A percentile compares a stretch with the other conserved stretches of the same genome.
Conservation (phyloP, 2,888 invertebrate genomes). For the Cremastobaeus sp. region DNA sequence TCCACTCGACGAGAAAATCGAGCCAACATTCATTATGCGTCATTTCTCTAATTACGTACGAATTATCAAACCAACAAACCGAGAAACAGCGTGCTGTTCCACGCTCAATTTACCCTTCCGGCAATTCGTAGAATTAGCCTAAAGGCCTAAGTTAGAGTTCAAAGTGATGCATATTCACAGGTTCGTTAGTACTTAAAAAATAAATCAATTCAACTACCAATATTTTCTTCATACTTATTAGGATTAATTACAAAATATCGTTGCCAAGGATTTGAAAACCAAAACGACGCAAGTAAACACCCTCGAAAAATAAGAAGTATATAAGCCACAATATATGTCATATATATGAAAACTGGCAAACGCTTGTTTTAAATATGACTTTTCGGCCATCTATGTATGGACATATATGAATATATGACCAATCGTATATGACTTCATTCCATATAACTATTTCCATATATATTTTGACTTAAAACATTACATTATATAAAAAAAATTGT, state of each 20-base stretch:
- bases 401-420: too few relatives aligned
- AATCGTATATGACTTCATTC: too few relatives aligned
- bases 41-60: conserved; percentile 56
- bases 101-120: conserved; percentile 63
- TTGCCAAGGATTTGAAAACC: too few relatives aligned
- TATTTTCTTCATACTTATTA: conserved; percentile 40
- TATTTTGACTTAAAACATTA: too few relatives aligned
- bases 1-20: conserved; percentile 23
- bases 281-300: too few relatives aligned
- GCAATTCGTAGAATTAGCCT: conserved; percentile 65
- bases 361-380: too few relatives aligned
- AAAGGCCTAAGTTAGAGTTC: conserved; percentile 64
- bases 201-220: conserved; percentile 48
- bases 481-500: too few relatives aligned
- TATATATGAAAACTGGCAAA: too few relatives aligned
- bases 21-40: conserved; percentile 41
- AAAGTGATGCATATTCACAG: conserved; percentile 70
- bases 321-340: too few relatives aligned
- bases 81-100: conserved; percentile 42
- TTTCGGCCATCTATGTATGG: too few relatives aligned
- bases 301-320: too few relatives aligned
- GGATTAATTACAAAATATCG: conserved; percentile 42
- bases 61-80: conserved; percentile 54
- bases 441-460: too few relatives aligned
- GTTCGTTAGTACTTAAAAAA: conserved; percentile 65